Base-by-base conservation (phyloP, 2,797 vertebrate species). In the Rhinatrema bivittatum region DNA sequence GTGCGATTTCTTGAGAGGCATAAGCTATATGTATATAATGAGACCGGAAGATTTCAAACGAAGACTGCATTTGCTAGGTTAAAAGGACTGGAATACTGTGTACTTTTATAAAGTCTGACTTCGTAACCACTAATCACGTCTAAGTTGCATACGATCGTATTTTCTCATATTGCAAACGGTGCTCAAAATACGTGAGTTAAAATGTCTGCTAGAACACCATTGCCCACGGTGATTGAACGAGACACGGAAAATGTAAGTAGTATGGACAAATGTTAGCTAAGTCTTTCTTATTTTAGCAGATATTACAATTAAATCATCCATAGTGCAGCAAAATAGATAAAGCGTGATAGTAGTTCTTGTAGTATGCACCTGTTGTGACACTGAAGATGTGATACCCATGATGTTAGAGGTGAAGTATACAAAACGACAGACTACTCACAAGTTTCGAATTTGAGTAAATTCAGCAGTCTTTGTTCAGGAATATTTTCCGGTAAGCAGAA, bases 151-250 rank as follows among this genome's bases (percentile, higher is more conserved):
- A 7, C 6, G 10, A 29, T 15, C 5, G 10, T 3, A n/a, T n/a
- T 18, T 16, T 29, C 38, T 16, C 30, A 6, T 13, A 12, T 16
- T n/a, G n/a, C n/a, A 23, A 5, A 18, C 24, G 21, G 21, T 19
- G 22, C 25, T 7, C 62, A 39, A 62, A 22, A 28, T 47, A 49
- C 60, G 56, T 27, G 60, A 52, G 54, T 36, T 46, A 89, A 83
- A 49, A 97, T 98, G 94, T 97, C 94, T 81, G 88, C 91, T 56
- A 82, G 93, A 86, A 91, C 92, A 53, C 89, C 90, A 28, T 62
- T 98, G 56, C 94, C 93, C 2, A 94, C 94, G 31, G 93, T 96
- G 58, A 95, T 91, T 67, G 94, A 96, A 56, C 87, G 90, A 59
- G 87, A 81, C 87, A 76, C 88, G 11, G 94, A 98, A 68, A 91